phyloP scores from a whole-genome alignment of 2,113 vertebrate species.

The Anas platyrhynchos region DNA sequence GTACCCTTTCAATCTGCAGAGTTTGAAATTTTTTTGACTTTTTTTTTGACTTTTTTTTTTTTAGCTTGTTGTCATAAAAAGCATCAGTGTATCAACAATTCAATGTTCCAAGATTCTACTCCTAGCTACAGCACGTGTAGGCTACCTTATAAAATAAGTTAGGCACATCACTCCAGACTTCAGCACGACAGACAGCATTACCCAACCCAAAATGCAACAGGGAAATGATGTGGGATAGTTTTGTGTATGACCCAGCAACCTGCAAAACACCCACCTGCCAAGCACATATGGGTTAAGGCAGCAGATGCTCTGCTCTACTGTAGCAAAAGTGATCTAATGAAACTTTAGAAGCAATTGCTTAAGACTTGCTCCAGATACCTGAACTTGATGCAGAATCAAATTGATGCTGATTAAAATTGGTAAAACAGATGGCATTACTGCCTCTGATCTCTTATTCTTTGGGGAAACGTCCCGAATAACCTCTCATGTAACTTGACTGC shows the following conservation, averaged over 20 bases:
- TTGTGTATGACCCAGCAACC: neutral
- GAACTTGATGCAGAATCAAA: neutral
- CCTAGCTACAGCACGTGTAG: neutral
- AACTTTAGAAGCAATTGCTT: neutral
- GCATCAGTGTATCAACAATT: neutral
- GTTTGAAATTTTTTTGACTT: constrained; percentile 1
- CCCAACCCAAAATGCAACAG: neutral
- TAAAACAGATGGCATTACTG: neutral
- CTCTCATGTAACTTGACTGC: neutral
- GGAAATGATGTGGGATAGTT: neutral
- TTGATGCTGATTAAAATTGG: neutral
- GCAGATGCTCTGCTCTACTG: neutral
- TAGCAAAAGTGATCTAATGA: neutral
- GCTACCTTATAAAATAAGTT: neutral
- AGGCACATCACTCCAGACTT: neutral
- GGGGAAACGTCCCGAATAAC: neutral
- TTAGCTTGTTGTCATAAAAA: neutral
- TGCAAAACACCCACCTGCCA: neutral
- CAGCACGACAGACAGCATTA: neutral
- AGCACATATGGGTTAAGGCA: rapidly evolving
- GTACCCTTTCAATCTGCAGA: constrained; percentile 87
- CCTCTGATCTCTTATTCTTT: neutral
- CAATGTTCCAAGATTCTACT: neutral
- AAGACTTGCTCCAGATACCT: neutral
- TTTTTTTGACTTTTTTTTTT: too few species aligned